phyloP scores from a whole-genome alignment of 2,888 invertebrate genomes.

The Choreutis nemorana region DNA sequence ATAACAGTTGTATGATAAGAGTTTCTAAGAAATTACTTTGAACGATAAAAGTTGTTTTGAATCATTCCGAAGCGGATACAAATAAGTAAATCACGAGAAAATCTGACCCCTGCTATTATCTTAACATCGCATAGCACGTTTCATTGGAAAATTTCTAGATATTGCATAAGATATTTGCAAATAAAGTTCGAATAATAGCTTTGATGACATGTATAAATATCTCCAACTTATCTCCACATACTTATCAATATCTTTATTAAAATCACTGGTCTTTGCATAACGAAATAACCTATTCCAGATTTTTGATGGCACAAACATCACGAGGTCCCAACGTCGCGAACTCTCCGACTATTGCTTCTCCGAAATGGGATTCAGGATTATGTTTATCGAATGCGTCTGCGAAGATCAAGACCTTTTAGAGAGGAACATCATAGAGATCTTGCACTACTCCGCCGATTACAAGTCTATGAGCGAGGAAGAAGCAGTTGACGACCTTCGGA shows the following conservation, averaged over 20 bases:
- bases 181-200: too few species aligned
- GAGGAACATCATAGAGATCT: constrained; percentile 72
- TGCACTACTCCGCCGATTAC: constrained; percentile 89
- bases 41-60: too few species aligned
- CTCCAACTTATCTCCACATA: too few species aligned
- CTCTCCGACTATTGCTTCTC: constrained; percentile 76
- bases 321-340: constrained; percentile 79
- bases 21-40: too few species aligned
- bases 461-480: constrained; percentile 77
- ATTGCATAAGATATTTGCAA: too few species aligned
- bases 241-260: constrained; percentile 8
- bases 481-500: constrained; percentile 81
- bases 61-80: too few species aligned
- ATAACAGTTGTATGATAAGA: too few species aligned
- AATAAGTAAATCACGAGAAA: too few species aligned
- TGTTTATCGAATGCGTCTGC: constrained; percentile 93
- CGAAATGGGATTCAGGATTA: constrained; percentile 81
- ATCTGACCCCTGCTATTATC: too few species aligned
- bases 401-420: constrained; percentile 71
- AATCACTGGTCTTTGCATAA: constrained; percentile 9
- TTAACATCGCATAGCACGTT: too few species aligned
- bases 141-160: too few species aligned
- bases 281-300: constrained; percentile 79
- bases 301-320: constrained; percentile 93
- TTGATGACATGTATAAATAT: too few species aligned